These are phyloP conservation scores for Myotis brandtii DNA, from an alignment of 2,113 vertebrate genomes.

Conservation along the genomic window DNA sequence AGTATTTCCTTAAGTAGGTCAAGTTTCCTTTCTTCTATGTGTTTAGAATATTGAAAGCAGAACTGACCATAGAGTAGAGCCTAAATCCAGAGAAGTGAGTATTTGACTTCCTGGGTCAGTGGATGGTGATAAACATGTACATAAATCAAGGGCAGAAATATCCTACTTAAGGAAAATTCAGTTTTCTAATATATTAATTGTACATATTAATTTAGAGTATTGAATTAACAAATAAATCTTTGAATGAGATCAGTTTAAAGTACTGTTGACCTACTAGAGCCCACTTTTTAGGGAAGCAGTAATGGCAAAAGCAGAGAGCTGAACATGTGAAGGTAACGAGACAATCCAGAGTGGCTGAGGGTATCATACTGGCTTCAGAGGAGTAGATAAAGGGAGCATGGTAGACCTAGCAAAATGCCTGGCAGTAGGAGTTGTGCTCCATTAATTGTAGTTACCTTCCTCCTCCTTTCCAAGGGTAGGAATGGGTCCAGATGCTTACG, in stretches of 20 bases:
- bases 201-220: not conserved
- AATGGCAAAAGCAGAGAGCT: not conserved
- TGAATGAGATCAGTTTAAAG: not conserved
- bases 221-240: not conserved
- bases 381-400: not conserved
- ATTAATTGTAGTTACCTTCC: not conserved
- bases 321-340: not conserved
- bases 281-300: not conserved
- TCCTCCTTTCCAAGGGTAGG: not conserved
- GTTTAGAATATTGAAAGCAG: not conserved
- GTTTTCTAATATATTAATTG: not conserved
- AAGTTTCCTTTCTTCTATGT: not conserved
- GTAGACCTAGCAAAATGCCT: not conserved
- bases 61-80: not conserved
- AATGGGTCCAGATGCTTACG: not conserved
- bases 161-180: not conserved
- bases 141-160: not conserved
- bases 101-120: not conserved
- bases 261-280: not conserved
- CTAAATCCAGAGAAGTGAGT: not conserved
- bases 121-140: not conserved
- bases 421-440: not conserved
- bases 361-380: not conserved
- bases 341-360: not conserved
- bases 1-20: not conserved